Conservation (phyloP, 2,888 invertebrate species). For the Timema podura region DNA sequence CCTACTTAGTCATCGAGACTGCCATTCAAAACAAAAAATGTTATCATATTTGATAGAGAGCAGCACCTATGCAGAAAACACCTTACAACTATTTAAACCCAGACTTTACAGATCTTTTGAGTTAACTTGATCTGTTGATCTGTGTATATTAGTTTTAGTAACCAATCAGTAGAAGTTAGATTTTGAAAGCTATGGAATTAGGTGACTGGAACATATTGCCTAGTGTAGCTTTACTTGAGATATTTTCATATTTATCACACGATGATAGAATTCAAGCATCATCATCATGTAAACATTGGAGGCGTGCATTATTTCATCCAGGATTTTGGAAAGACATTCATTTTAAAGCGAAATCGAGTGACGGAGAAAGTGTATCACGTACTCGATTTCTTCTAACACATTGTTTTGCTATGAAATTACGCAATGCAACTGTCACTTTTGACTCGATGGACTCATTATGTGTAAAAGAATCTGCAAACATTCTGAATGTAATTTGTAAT, state of each 20-base stretch:
- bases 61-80: too few relatives aligned
- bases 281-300: constrained; percentile 55
- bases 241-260: constrained; percentile 49
- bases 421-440: constrained; percentile 45
- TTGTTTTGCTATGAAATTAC: constrained; percentile 44
- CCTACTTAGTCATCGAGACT: too few relatives aligned
- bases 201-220: constrained; percentile 45
- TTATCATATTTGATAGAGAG: too few relatives aligned
- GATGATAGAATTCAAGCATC: constrained; percentile 52
- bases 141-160: too few relatives aligned
- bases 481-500: constrained; percentile 42
- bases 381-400: constrained; percentile 42
- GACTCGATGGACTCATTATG: constrained; percentile 40
- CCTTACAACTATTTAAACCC: too few relatives aligned
- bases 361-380: constrained; percentile 42
- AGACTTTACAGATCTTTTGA: too few relatives aligned
- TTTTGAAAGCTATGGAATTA: constrained; percentile 18
- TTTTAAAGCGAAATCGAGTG: constrained; percentile 40
- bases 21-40: too few relatives aligned
- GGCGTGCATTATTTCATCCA: constrained; percentile 48
- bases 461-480: constrained; percentile 40
- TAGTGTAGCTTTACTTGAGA: constrained; percentile 47
- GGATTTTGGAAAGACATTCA: constrained; percentile 47
- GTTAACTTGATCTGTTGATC: too few relatives aligned
- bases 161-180: constrained; percentile 8